phyloP scores from a whole-genome alignment of 2,113 vertebrate species.

The Thomomys bottae region DNA sequence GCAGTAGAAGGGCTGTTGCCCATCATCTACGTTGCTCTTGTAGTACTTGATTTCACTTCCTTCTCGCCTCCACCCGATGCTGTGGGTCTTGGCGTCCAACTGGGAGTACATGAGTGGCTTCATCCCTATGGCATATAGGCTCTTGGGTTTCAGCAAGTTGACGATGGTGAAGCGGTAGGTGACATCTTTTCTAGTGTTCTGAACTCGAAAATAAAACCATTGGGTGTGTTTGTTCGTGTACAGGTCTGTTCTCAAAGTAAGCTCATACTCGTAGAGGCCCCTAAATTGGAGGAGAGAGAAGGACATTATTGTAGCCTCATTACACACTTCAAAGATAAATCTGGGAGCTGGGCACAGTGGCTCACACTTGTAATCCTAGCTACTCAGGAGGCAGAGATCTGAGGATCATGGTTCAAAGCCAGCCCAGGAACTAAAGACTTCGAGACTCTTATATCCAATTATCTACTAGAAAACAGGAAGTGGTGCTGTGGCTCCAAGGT shows the following conservation, averaged over 20 bases:
- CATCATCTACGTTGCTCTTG: constrained; percentile 70
- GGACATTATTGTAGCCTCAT: neutral
- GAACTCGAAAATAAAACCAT: constrained; percentile 97
- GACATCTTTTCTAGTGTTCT: constrained; percentile 88
- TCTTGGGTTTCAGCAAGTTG: constrained; percentile 94
- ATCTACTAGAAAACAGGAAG: too few species aligned
- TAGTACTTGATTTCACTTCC: constrained; percentile 90
- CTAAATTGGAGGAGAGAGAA: constrained; percentile 75
- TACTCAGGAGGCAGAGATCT: too few species aligned
- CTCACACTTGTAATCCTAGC: too few species aligned
- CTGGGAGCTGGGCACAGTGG: neutral
- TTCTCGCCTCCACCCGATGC: constrained; percentile 88
- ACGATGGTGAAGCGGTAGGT: constrained; percentile 94
- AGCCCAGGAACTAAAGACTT: too few species aligned
- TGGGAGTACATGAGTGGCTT: constrained; percentile 93
- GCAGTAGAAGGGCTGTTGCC: constrained; percentile 80
- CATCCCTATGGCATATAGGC: constrained; percentile 91
- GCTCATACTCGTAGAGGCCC: constrained; percentile 90
- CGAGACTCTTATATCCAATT: too few species aligned
- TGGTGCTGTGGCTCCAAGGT: too few species aligned
- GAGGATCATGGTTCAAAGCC: too few species aligned
- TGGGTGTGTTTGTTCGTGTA: constrained; percentile 95
- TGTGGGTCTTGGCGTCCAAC: constrained; percentile 81
- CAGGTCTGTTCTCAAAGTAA: constrained; percentile 91
- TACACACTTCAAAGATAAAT: neutral